Conservation (phyloP, 2,113 vertebrate species). For the Ramphastos sulfuratus region DNA sequence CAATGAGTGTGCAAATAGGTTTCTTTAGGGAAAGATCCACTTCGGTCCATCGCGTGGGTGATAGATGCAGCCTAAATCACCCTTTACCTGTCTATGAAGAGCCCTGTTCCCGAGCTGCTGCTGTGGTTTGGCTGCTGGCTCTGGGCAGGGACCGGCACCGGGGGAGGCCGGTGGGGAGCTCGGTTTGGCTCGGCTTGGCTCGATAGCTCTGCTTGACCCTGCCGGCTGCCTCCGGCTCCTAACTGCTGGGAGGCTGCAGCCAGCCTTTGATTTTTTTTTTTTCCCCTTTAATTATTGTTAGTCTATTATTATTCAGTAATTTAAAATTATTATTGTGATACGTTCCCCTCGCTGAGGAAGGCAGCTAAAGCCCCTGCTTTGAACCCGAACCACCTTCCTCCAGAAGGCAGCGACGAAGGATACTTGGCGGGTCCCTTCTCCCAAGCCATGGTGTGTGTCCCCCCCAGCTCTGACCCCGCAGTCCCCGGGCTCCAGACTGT, state of each 20-base stretch:
- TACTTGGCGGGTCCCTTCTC: not conserved
- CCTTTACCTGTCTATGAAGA: fast-evolving
- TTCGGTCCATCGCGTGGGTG: fast-evolving
- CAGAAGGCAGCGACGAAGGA: not conserved
- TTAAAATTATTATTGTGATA: not conserved
- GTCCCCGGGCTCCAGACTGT: not conserved
- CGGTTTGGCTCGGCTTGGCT: not conserved
- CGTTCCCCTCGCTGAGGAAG: not conserved
- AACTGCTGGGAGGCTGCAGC: too few species aligned
- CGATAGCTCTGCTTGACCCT: not conserved
- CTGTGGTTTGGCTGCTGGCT: not conserved
- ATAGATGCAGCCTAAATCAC: fast-evolving
- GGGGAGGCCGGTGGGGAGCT: too few species aligned
- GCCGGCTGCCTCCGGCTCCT: not conserved
- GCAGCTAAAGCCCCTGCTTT: not conserved
- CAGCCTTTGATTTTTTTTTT: too few species aligned
- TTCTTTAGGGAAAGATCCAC: not conserved
- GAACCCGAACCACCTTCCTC: not conserved
- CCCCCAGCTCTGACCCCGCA: not conserved
- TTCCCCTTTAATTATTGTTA: too few species aligned
- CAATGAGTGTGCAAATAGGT: not conserved
- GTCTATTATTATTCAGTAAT: not conserved
- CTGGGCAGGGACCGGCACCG: not conserved
- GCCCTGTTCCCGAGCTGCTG: not conserved
- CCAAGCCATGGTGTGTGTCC: not conserved